A percentile compares a stretch with the other conserved stretches of the same genome.
Evolutionary conservation across 1,140 invertebrate genomes (phyloP).

Genomic region (Onthophagus taurus): DNA sequence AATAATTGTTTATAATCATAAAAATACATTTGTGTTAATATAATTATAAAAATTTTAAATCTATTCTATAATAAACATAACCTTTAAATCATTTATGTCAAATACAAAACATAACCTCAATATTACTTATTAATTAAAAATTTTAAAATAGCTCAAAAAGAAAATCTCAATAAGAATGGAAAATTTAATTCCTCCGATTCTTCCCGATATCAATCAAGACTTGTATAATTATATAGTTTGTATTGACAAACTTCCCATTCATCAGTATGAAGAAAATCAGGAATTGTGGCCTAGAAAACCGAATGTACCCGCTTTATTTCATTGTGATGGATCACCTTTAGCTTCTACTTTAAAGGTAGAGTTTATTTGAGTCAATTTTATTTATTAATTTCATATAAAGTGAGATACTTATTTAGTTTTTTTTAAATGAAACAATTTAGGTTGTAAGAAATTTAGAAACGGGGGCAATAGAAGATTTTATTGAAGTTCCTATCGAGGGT

Average conservation of each 20-base stretch:
- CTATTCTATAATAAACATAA: too few species aligned
- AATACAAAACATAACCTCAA: too few species aligned
- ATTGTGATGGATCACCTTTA: conserved; percentile 40
- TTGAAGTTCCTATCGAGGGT: conserved; percentile 53
- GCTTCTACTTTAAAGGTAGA: conserved; percentile 43
- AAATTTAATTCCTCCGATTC: conserved; percentile 53
- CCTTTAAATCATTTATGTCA: too few species aligned
- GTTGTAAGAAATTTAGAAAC: conserved; percentile 62
- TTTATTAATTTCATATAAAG: background rate
- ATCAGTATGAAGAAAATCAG: conserved; percentile 48
- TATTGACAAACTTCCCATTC: conserved; percentile 53
- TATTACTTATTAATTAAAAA: too few species aligned
- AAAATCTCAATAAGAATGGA: too few species aligned
- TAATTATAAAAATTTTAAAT: too few species aligned
- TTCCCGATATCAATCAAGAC: conserved; percentile 45
- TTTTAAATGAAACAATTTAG: conserved; percentile 19
- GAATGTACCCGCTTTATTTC: conserved; percentile 42
- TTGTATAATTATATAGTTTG: conserved; percentile 49
- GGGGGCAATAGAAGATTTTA: conserved; percentile 57
- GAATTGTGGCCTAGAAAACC: conserved; percentile 48
- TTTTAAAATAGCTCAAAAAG: too few species aligned
- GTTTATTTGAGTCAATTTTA: too few species aligned
- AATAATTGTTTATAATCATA: background rate
- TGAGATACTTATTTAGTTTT: background rate
- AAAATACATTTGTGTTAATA: too few species aligned